Evolutionary conservation across 1,140 invertebrate genomes (phyloP).

Genomic region (Notospermus geniculatus): DNA sequence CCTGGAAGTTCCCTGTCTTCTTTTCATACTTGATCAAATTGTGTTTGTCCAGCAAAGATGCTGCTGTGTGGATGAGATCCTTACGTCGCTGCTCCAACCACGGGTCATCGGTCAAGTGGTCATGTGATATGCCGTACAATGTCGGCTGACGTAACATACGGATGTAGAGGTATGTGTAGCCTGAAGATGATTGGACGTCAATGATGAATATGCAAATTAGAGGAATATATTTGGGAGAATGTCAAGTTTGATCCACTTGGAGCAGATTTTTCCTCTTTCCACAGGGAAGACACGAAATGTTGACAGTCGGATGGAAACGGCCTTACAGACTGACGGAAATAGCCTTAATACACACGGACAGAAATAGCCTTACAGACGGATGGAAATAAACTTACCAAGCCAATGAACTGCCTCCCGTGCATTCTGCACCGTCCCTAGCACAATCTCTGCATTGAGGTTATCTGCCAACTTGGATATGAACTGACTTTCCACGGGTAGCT

Average conservation of each 20-base stretch:
- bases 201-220: too few species aligned
- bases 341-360: too few species aligned
- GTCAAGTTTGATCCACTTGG: too few species aligned
- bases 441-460: constrained; percentile 97
- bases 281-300: too few species aligned
- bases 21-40: constrained; percentile 94
- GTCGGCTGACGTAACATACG: constrained; percentile 65
- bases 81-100: constrained; percentile 84
- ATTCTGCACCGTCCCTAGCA: constrained; percentile 93
- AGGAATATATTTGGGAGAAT: too few species aligned
- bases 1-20: constrained; percentile 89
- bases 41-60: constrained; percentile 83
- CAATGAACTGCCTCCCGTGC: constrained; percentile 92
- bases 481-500: constrained; percentile 68
- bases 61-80: constrained; percentile 97
- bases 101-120: constrained; percentile 69
- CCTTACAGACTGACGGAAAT: too few species aligned
- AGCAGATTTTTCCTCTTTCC: too few species aligned
- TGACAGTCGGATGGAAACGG: too few species aligned
- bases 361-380: too few species aligned
- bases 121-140: constrained; percentile 84
- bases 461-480: constrained; percentile 76
- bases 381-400: constrained; percentile 64
- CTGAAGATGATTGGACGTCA: too few species aligned
- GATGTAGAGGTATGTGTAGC: constrained; percentile 95